Percentiles rank a stretch among this genome's conserved stretches.
phyloP scores from a whole-genome alignment of 2,888 invertebrate genomes.

The Meliscaeva auricollis region DNA sequence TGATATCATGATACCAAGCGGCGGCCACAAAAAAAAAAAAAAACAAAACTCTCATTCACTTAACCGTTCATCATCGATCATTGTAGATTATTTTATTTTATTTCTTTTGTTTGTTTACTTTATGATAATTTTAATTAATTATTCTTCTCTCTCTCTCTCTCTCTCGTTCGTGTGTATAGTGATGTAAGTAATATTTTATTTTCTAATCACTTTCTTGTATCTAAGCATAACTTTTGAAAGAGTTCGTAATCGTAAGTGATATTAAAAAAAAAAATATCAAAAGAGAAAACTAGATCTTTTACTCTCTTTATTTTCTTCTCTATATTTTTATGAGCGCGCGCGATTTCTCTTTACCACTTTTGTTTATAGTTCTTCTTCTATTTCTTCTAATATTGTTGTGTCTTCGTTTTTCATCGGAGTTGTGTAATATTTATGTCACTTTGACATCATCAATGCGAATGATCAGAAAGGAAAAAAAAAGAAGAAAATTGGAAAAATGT shows the following conservation, averaged over 20 bases:
- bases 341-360: slow-evolving; percentile 57
- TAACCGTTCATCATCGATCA: slow-evolving; percentile 72
- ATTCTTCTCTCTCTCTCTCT: slow-evolving; percentile 52
- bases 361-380: slow-evolving; percentile 55
- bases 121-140: slow-evolving; percentile 62
- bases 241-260: slow-evolving; percentile 37
- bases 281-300: slow-evolving; percentile 27
- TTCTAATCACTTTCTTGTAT: slow-evolving; percentile 45
- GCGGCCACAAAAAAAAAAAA: slow-evolving; percentile 59
- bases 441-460: slow-evolving; percentile 31
- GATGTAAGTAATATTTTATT: slow-evolving; percentile 63
- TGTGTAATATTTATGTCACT: slow-evolving; percentile 51
- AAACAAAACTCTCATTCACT: slow-evolving; percentile 67
- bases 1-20: slow-evolving; percentile 58
- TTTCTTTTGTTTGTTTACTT: slow-evolving; percentile 40
- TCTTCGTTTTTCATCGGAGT: slow-evolving; percentile 44
- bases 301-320: slow-evolving; percentile 22
- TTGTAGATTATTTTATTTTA: slow-evolving; percentile 67
- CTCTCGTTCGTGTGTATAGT: slow-evolving; percentile 54
- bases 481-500: slow-evolving; percentile 28
- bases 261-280: not conserved
- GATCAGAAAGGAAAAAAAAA: slow-evolving; percentile 17
- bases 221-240: slow-evolving; percentile 37
- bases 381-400: slow-evolving; percentile 20
- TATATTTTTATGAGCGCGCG: slow-evolving; percentile 55